Evolutionary conservation across 1,140 invertebrate species (phyloP).

Genomic region (Drosophila truncata): DNA sequence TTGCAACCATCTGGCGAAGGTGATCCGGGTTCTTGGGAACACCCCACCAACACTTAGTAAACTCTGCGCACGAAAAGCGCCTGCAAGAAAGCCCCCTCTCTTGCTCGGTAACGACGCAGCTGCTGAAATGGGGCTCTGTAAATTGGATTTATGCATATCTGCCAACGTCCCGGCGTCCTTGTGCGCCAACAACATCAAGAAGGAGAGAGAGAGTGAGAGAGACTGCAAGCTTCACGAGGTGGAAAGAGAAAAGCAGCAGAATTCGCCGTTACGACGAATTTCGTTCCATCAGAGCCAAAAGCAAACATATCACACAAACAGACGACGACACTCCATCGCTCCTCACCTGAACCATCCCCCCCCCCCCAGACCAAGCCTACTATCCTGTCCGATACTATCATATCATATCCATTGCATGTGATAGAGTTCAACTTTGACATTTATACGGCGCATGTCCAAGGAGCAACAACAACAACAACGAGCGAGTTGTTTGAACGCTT

Average conservation of each 20-base stretch:
- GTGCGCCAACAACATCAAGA: constrained; percentile 1
- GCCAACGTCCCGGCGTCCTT: constrained; percentile 40
- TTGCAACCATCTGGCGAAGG: background rate
- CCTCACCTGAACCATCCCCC: background rate
- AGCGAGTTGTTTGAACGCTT: background rate
- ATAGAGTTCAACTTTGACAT: constrained; percentile 73
- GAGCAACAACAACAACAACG: background rate
- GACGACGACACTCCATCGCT: constrained; percentile 17
- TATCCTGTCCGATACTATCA: background rate
- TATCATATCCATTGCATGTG: constrained; percentile 22
- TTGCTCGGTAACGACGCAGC: constrained; percentile 22
- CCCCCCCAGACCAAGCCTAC: background rate
- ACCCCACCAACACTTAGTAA: background rate
- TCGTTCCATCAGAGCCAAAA: constrained; percentile 24
- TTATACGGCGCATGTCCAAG: constrained; percentile 44
- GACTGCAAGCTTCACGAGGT: constrained; percentile 8
- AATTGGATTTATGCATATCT: constrained; percentile 64
- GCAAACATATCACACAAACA: constrained; percentile 55
- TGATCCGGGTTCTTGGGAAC: background rate
- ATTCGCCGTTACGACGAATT: constrained; percentile 14
- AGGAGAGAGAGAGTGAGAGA: background rate
- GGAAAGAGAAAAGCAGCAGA: background rate
- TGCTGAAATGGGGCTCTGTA: constrained; percentile 40
- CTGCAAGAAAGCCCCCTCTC: constrained; percentile 39
- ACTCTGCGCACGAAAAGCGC: background rate